Evolutionary conservation across 2,888 invertebrate species (phyloP).

Genomic region (Linyphia triangularis): DNA sequence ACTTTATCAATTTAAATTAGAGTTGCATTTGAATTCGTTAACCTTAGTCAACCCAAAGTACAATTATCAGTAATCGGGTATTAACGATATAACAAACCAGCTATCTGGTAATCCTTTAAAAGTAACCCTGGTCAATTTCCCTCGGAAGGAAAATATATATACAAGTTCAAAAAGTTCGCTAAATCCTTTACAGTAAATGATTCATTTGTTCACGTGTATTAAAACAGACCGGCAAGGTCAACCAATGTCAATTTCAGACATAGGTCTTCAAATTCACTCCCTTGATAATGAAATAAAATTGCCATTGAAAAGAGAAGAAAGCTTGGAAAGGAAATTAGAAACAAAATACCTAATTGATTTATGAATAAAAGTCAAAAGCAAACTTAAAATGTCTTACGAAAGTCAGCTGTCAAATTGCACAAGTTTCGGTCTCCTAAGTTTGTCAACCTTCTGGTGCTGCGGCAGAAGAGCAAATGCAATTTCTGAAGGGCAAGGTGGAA

Average conservation of each 20-base stretch:
- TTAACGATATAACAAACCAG: too few relatives aligned
- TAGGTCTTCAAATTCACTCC: neutral
- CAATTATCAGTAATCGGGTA: too few relatives aligned
- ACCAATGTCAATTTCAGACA: constrained; percentile 53
- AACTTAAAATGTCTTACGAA: constrained; percentile 36
- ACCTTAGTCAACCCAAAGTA: too few relatives aligned
- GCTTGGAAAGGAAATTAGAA: too few relatives aligned
- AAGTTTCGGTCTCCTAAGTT: neutral
- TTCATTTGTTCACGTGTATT: constrained; percentile 19
- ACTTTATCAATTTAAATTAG: too few relatives aligned
- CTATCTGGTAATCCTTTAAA: too few relatives aligned
- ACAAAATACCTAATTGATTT: neutral
- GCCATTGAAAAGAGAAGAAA: neutral
- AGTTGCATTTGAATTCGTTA: too few relatives aligned
- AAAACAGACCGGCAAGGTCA: constrained; percentile 65
- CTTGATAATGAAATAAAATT: neutral
- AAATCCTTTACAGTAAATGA: too few relatives aligned
- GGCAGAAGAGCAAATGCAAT: constrained; percentile 55
- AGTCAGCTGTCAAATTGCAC: constrained; percentile 34
- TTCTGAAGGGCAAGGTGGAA: constrained; percentile 39
- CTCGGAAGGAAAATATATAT: too few relatives aligned
- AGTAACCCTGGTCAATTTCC: too few relatives aligned
- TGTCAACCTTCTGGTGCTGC: neutral
- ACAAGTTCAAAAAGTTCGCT: too few relatives aligned
- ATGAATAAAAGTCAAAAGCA: neutral